Percentiles rank a stretch among this genome's conserved stretches.
These are phyloP conservation scores for Acrobasis repandana DNA, from an alignment of 2,888 invertebrate species.

Conservation along the genomic window DNA sequence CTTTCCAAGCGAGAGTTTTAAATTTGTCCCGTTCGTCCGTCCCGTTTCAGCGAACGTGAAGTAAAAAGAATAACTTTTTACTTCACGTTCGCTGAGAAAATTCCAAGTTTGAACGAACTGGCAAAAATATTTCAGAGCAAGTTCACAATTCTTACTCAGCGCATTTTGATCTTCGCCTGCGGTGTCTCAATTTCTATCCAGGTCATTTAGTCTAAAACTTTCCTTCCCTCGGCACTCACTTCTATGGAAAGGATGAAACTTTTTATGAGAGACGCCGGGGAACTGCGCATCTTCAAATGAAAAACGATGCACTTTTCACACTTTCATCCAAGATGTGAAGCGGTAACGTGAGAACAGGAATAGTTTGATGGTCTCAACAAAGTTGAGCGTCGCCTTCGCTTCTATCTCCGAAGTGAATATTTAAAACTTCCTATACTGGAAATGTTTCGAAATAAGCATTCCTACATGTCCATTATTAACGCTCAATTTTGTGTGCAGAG, in stretches of 20 bases:
- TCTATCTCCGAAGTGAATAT: slow-evolving; percentile 46
- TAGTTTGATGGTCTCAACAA: slow-evolving; percentile 60
- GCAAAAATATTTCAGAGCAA: slow-evolving; percentile 31
- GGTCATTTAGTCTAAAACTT: slow-evolving; percentile 69
- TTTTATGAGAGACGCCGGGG: slow-evolving; percentile 50
- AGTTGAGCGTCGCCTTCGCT: slow-evolving; percentile 50
- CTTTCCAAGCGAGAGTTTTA: not conserved
- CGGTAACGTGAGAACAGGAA: slow-evolving; percentile 56
- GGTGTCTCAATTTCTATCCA: slow-evolving; percentile 59
- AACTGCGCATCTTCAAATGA: slow-evolving; percentile 59
- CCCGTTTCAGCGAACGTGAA: no score
- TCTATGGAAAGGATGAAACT: slow-evolving; percentile 47
- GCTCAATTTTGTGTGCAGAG: slow-evolving; percentile 54
- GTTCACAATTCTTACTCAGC: slow-evolving; percentile 37
- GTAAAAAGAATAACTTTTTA: no score
- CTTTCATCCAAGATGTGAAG: slow-evolving; percentile 51
- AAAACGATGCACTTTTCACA: slow-evolving; percentile 61
- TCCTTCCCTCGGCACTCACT: slow-evolving; percentile 52
- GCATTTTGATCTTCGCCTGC: slow-evolving; percentile 42
- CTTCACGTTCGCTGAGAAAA: not conserved
- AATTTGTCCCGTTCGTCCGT: slow-evolving; percentile 4
- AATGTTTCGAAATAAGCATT: slow-evolving; percentile 37
- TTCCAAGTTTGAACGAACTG: slow-evolving; percentile 25
- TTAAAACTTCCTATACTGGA: slow-evolving; percentile 28
- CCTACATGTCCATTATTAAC: slow-evolving; percentile 48